Conservation (phyloP, 2,888 invertebrate species). For the Odontomyia ornata region DNA sequence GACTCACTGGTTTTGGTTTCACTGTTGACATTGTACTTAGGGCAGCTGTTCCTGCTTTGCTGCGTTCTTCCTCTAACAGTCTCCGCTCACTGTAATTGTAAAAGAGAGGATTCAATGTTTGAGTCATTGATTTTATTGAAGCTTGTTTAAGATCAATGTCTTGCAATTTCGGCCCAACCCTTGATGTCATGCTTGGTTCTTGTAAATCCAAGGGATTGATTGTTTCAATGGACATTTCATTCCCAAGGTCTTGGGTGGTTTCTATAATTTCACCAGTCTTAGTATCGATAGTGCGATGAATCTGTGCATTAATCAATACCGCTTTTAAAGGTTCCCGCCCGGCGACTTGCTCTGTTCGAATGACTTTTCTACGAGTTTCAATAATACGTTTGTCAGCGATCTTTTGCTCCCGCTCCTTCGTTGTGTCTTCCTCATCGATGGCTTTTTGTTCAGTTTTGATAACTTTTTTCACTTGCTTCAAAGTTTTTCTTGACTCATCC, state of each 20-base stretch:
- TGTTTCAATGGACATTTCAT: too few species aligned
- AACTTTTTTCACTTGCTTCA: neutral
- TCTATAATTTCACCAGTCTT: conserved; percentile 5
- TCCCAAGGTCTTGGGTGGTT: neutral
- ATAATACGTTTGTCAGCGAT: neutral
- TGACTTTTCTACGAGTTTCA: neutral
- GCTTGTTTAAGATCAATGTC: neutral
- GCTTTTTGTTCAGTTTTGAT: neutral
- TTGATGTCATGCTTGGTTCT: neutral
- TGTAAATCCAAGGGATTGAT: neutral
- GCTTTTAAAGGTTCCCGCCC: neutral
- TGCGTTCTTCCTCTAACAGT: neutral
- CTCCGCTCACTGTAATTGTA: neutral
- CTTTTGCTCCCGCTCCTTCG: neutral
- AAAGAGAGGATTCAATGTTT: neutral
- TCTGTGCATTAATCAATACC: neutral
- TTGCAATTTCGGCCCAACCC: neutral
- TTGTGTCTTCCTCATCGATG: neutral
- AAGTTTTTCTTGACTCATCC: neutral
- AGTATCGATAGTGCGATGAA: neutral
- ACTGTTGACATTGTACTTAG: neutral
- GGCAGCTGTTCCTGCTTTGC: neutral
- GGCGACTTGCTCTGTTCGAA: neutral
- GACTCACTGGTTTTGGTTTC: neutral
- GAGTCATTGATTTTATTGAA: neutral